Percentiles rank a stretch among this genome's conserved stretches.
These are phyloP conservation scores for Monomorium pharaonis DNA, from an alignment of 1,140 invertebrate species.

Conservation along the genomic window DNA sequence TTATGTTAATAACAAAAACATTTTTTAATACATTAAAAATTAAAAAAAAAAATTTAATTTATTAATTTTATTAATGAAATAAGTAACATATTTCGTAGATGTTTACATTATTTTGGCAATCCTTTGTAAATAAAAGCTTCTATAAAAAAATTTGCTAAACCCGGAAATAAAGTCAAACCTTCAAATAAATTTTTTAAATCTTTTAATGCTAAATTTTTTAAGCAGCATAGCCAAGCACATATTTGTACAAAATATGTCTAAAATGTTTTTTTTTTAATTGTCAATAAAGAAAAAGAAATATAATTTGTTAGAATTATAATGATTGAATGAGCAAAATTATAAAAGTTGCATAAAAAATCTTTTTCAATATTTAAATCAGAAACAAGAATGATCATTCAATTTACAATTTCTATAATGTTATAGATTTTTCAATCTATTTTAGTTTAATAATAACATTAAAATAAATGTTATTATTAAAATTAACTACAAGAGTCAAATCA, in stretches of 20 bases:
- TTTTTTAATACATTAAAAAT: too few relatives aligned
- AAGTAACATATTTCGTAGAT: too few relatives aligned
- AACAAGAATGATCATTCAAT: neutral
- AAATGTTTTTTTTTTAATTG: slow-evolving; percentile 20
- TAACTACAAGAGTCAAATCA: neutral
- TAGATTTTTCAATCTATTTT: neutral
- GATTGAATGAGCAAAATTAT: neutral
- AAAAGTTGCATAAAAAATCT: neutral
- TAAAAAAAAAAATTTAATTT: too few relatives aligned
- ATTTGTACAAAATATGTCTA: neutral
- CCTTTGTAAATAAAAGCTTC: neutral
- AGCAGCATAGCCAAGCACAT: too few relatives aligned
- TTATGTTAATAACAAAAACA: too few relatives aligned
- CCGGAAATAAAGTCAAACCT: neutral
- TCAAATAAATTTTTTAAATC: too few relatives aligned
- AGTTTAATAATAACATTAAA: slow-evolving; percentile 10
- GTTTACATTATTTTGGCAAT: too few relatives aligned
- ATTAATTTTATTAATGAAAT: too few relatives aligned
- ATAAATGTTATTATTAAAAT: neutral
- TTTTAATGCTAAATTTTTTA: neutral
- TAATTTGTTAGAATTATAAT: neutral
- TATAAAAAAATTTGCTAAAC: neutral
- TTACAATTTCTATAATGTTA: neutral
- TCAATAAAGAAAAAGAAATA: neutral
- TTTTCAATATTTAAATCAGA: neutral